Conservation (phyloP, 2,888 invertebrate species). For the Parnassius orleans region DNA sequence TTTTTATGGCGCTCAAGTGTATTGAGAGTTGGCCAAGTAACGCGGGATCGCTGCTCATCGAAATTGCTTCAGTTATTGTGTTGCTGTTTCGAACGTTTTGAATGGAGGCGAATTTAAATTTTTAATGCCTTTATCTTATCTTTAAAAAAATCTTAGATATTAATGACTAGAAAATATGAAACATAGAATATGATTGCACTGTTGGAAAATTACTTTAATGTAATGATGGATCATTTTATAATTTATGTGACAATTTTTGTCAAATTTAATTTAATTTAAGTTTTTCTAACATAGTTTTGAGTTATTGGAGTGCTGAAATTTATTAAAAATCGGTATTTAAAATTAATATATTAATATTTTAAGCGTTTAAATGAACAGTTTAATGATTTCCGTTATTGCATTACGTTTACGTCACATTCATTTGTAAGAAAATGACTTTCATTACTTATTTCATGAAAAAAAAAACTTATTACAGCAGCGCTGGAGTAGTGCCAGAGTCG, state of each 20-base stretch:
- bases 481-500: slow-evolving; percentile 14
- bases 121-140: slow-evolving; percentile 37
- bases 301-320: too few species aligned
- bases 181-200: too few species aligned
- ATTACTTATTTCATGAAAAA: slow-evolving; percentile 12
- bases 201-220: too few species aligned
- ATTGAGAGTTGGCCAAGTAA: slow-evolving; percentile 72
- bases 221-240: too few species aligned
- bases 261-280: too few species aligned
- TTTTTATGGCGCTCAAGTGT: slow-evolving; percentile 80
- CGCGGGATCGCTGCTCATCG: slow-evolving; percentile 50
- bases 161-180: too few species aligned
- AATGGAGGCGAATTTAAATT: slow-evolving; percentile 59
- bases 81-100: slow-evolving; percentile 64
- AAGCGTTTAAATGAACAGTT: not conserved
- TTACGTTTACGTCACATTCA: slow-evolving; percentile 7
- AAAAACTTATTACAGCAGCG: slow-evolving; percentile 8
- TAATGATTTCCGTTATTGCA: slow-evolving; percentile 8
- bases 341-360: not conserved
- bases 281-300: too few species aligned
- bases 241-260: too few species aligned
- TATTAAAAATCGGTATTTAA: not conserved
- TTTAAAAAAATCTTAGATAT: not conserved
- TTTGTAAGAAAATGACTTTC: slow-evolving; percentile 19
- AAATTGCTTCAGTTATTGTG: slow-evolving; percentile 57